Base-by-base conservation (phyloP, 1,140 invertebrate species). In the Apis cerana region DNA sequence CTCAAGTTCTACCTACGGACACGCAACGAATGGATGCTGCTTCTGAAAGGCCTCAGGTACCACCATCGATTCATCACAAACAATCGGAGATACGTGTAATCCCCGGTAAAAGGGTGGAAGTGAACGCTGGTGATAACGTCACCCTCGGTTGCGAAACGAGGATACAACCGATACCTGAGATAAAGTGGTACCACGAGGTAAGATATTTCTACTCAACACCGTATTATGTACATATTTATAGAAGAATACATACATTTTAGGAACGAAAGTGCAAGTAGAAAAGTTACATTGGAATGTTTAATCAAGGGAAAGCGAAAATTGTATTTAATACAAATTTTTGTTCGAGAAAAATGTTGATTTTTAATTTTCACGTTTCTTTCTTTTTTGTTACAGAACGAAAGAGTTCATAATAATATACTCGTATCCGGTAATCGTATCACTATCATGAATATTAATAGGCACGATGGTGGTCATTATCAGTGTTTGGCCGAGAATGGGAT, bases 121-220 rank as follows among this genome's bases (percentile, higher is more conserved):
- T 89, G 0, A 83, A 50, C 2, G 79, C 88, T 11, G 88, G 89
- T 17, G 58, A 85, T 0, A 79, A 12, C 21, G 0, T 90, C 48
- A 89, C 48, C 21, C 74, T 93, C 7, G 77, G 83, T 17, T 93
- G 91, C 52, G 70, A 87, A 12, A 80, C 84, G 2, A 74, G 58
- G 2, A 59, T 67, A 3, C 69, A 68, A 48, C 84, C 88, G 0
- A 58, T 33, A 11, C 71, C 79, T 0, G 77, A 85, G n/a, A 91
- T 92, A 52, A 89, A 83, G 27, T 93, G 92, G 92, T 92, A 89
- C 11, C 87, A 85, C 48, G 85, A 91, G 85, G 92, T 93, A 88
- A 86, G 72, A 48, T 13, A 23, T 33, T 27, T 27, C 15, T 19
- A 13, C 8, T 33, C 17, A 7, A 50, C 17, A 43, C 5, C 0